Evolutionary conservation across 2,888 invertebrate genomes (phyloP).

Genomic region (Lasioglossum villosulum): DNA sequence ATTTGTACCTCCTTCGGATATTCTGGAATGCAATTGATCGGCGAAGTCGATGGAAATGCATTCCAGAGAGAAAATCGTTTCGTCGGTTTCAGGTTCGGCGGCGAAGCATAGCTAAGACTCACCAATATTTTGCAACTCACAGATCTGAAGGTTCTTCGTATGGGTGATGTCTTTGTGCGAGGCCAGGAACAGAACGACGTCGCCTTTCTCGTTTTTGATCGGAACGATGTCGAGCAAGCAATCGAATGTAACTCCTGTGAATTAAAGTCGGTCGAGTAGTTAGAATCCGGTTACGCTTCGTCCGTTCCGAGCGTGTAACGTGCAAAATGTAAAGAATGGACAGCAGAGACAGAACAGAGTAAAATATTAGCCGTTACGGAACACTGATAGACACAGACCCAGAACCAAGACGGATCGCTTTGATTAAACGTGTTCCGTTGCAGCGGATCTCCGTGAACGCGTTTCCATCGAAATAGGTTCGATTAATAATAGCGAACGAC

Average conservation of each 20-base stretch:
- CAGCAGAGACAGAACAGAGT: not conserved
- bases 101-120: conserved; percentile 85
- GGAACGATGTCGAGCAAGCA: conserved; percentile 98
- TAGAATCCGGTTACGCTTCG: not conserved
- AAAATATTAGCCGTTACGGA: not conserved
- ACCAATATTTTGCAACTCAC: conserved; percentile 95
- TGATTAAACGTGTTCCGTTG: conserved; percentile 52
- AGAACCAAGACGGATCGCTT: conserved; percentile 37
- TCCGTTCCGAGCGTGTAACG: not conserved
- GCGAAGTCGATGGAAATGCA: conserved; percentile 52
- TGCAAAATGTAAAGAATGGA: not conserved
- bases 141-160: conserved; percentile 87
- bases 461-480: conserved; percentile 15
- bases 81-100: conserved; percentile 57
- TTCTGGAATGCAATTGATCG: conserved; percentile 62
- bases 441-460: conserved; percentile 12
- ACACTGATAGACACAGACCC: not conserved
- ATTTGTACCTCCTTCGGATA: conserved; percentile 25
- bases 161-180: conserved; percentile 98
- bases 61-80: conserved; percentile 63
- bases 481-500: conserved; percentile 12
- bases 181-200: conserved; percentile 97
- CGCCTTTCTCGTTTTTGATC: conserved; percentile 98
- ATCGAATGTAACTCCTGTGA: conserved; percentile 95
- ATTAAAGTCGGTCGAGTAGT: conserved; percentile 1